Evolutionary conservation across 2,113 vertebrate species (phyloP).

Genomic region (Labeo catla): DNA sequence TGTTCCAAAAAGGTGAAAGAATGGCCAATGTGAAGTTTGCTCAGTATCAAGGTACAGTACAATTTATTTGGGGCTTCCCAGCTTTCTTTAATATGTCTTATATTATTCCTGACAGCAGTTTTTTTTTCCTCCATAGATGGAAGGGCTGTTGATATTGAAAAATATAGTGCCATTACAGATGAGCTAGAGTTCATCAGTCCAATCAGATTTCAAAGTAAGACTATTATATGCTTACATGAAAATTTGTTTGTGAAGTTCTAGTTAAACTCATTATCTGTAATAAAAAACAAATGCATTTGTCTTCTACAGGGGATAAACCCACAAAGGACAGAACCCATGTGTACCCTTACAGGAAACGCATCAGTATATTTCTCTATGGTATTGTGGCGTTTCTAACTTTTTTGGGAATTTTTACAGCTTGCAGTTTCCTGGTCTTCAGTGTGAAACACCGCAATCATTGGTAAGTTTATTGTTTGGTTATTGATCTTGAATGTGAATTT

Average conservation of each 20-base stretch:
- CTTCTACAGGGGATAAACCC: slow-evolving; percentile 79
- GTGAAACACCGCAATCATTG: slow-evolving; percentile 81
- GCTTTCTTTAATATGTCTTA: not conserved
- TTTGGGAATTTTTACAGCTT: slow-evolving; percentile 83
- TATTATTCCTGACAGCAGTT: not conserved
- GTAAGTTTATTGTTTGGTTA: slow-evolving; percentile 70
- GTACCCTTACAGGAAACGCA: slow-evolving; percentile 77
- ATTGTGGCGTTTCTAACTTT: slow-evolving; percentile 83
- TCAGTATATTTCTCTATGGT: slow-evolving; percentile 82
- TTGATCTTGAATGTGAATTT: not conserved
- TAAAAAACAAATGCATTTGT: not conserved
- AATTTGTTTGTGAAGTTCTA: not conserved
- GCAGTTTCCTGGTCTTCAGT: slow-evolving; percentile 83
- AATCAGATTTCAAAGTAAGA: slow-evolving; percentile 88
- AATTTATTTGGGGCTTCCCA: not conserved
- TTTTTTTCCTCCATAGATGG: slow-evolving; percentile 78
- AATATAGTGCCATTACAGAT: slow-evolving; percentile 82
- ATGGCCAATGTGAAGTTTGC: slow-evolving; percentile 55
- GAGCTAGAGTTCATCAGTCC: slow-evolving; percentile 82
- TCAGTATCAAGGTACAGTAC: slow-evolving; percentile 69
- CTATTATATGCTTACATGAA: not conserved
- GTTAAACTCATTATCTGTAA: not conserved
- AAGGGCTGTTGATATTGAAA: slow-evolving; percentile 83
- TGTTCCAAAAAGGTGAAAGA: slow-evolving; percentile 65
- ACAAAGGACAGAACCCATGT: slow-evolving; percentile 85